Evolutionary conservation across 2,888 invertebrate species (phyloP), one percentile per base, ranked within the genome.

Genomic region (Amiota minor): DNA sequence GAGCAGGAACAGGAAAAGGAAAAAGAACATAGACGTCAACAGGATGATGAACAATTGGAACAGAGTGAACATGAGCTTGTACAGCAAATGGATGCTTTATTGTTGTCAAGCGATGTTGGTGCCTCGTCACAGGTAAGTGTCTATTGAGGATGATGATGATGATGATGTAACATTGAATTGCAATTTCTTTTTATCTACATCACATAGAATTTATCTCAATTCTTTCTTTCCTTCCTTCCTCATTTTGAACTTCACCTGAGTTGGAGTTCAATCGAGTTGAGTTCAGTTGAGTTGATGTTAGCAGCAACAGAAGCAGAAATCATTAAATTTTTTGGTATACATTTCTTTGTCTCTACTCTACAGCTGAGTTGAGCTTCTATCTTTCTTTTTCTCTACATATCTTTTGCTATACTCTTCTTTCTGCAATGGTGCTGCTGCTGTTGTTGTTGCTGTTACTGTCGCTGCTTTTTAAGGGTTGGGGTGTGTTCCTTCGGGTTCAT

Each of bases 261-360:
- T 77, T 82, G 75, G 77, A 68, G 59, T 56, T 50, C 55, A 68
- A 20, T 47, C 59, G 14, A 49, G 18, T 55, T 59, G 23, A 10
- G 11, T 10, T 45, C 11, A 4, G 35, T 35, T 46, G 11, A 23
- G 20, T 16, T 20, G 45, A 18, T 73, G 46, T 47, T 56, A n/a
- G 46, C 49, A 12, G 18, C 23, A 82, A 82, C 81, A 78, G 82
- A 81, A 80, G 68, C 20, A 83, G 81, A 84, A 85, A 85, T 85
- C 82, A 85, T 85, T 85, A 85, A 85, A 82, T 84, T 85, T 85
- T 81, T 86, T 86, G 79, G 86, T 85, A 85, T 85, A 85, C 84
- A 35, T 35, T 77, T 77, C 76, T 80, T 77, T 82, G 79, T 81
- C 75, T 75, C 75, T 81, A 68, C 35, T 35, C 35, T 64, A 72